phyloP scores from a whole-genome alignment of 2,888 invertebrate genomes.

The Phalangium opilio region DNA sequence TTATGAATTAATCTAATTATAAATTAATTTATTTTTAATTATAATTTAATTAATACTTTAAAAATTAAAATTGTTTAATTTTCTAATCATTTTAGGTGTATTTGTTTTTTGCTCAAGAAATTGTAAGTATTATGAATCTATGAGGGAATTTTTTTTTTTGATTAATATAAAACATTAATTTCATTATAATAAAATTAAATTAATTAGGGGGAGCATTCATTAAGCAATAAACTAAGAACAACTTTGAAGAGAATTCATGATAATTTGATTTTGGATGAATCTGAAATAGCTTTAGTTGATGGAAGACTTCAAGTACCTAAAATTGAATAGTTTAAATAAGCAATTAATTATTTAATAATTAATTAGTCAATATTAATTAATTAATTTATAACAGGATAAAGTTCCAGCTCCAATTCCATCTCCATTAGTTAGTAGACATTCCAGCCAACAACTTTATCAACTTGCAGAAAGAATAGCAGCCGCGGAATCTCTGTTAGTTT shows the following conservation, averaged over 20 bases:
- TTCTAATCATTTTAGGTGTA: constrained; percentile 39
- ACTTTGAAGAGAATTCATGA: constrained; percentile 61
- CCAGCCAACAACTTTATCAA: constrained; percentile 60
- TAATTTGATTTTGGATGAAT: constrained; percentile 41
- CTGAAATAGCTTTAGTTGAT: constrained; percentile 21
- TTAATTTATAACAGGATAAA: constrained; percentile 26
- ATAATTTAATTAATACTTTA: too few species aligned
- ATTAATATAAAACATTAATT: neutral
- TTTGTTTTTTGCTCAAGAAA: constrained; percentile 53
- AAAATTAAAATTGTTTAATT: too few species aligned
- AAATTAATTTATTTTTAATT: too few species aligned
- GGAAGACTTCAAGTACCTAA: constrained; percentile 7
- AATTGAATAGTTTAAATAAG: constrained; percentile 1
- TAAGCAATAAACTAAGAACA: constrained; percentile 51
- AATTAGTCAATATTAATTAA: neutral
- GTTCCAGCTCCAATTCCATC: constrained; percentile 42
- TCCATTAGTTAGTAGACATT: constrained; percentile 47
- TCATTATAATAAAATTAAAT: neutral
- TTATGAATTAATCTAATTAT: too few species aligned
- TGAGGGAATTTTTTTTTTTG: neutral
- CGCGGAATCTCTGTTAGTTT: constrained; percentile 58
- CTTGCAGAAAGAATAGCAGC: constrained; percentile 74
- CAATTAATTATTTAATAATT: neutral
- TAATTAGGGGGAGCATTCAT: constrained; percentile 34
- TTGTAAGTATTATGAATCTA: constrained; percentile 23